These are phyloP conservation scores for Torymus texanus DNA, from an alignment of 2,888 invertebrate genomes.

Conservation along the genomic window DNA sequence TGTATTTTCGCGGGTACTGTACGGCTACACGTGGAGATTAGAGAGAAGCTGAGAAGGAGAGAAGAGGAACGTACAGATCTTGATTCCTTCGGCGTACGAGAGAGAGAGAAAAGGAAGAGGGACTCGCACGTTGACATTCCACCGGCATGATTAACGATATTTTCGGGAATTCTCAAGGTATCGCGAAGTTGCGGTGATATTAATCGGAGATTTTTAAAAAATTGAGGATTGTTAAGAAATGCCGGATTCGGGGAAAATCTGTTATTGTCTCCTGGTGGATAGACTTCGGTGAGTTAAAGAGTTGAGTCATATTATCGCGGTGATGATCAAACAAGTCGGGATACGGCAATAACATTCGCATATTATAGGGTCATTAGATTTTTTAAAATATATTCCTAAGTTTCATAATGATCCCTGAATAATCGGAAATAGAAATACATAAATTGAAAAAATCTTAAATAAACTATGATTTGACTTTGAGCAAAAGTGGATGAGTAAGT, in stretches of 20 bases:
- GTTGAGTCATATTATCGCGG: conserved; percentile 5
- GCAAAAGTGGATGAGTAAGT: too few relatives aligned
- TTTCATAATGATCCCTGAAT: too few relatives aligned
- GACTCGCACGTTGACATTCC: conserved; percentile 35
- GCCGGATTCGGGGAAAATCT: conserved; percentile 37
- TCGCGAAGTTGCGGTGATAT: conserved; percentile 6
- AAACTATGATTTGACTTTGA: too few relatives aligned
- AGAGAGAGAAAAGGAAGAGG: too few relatives aligned
- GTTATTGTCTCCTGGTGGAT: conserved; percentile 25
- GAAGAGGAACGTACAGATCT: conserved; percentile 27
- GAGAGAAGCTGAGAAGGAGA: conserved; percentile 10
- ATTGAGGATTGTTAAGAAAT: conserved; percentile 19
- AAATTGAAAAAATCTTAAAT: too few relatives aligned
- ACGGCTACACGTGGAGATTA: conserved; percentile 15
- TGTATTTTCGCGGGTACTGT: neutral
- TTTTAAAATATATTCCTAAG: conserved; percentile 3
- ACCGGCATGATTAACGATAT: conserved; percentile 45
- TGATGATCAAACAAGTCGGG: conserved; percentile 8
- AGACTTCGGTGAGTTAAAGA: neutral
- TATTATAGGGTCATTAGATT: neutral
- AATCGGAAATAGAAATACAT: too few relatives aligned
- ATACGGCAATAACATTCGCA: neutral
- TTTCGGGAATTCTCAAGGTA: conserved; percentile 36
- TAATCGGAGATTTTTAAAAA: conserved; percentile 34
- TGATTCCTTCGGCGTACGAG: conserved; percentile 10